Evolutionary conservation across 2,888 invertebrate species (phyloP), one percentile per base, ranked within the genome.

Genomic region (Macrostomum cliftonense): DNA sequence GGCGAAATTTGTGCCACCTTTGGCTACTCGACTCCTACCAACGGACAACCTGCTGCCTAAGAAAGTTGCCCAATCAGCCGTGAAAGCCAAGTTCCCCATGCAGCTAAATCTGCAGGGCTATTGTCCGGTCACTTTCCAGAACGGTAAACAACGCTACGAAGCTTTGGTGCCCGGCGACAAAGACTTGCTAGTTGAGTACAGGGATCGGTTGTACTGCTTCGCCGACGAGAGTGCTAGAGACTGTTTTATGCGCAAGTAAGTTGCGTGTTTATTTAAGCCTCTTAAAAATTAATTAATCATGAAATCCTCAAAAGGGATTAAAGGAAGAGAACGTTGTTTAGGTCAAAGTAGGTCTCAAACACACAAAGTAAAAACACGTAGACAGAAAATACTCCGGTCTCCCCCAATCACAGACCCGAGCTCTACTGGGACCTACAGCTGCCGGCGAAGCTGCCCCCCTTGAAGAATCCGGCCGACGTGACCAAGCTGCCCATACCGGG

Each of bases 391-490:
- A n/a, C n/a, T n/a, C n/a, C n/a, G n/a, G n/a, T n/a, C n/a, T n/a
- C n/a, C n/a, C n/a, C n/a, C n/a, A n/a, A n/a, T n/a, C n/a, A n/a
- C 37, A 52, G 42, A 42, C 70, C 70, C 42, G 64, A 67, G 53
- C 61, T 62, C 51, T 70, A 69, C 56, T 61, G 62, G 49, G 56
- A 63, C 53, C 53, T 70, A 37, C 58, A 59, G 43, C 56, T 69
- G 46, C 69, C 70, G 11, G 63, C 67, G 57, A 70, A 71, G 53
- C 57, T 71, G 47, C 71, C 70, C 2, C 68, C 71, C 1, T 56
- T 59, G 38, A 63, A 63, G 47, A 61, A 63, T 14, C 55, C 62
- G 4, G 46, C 70, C 40, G 56, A 59, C 5, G 49, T 64, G 4
- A 59, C 61, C 2, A 55, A 57, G 14, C 58, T 71, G 39, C 70